These are phyloP conservation scores for Pituophis catenifer DNA, from an alignment of 2,113 vertebrate genomes.

Conservation along the genomic window DNA sequence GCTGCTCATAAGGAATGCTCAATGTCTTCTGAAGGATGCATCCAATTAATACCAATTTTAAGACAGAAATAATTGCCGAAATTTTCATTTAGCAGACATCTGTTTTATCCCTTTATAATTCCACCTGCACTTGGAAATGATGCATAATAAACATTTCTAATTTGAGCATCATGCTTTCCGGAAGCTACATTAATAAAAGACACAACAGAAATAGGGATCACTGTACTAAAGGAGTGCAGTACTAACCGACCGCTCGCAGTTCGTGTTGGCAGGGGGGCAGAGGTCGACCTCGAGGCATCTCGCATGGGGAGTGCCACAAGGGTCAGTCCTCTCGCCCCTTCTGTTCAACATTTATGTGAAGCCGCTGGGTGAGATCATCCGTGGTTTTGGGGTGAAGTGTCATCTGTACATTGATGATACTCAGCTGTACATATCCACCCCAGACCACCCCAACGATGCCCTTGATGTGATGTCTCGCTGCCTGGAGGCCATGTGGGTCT, in stretches of 20 bases:
- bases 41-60: slow-evolving; percentile 10
- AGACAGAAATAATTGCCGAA: neutral
- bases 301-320: too few relatives aligned
- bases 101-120: neutral
- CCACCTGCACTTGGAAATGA: slow-evolving; percentile 1
- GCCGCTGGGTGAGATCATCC: too few relatives aligned
- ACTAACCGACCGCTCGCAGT: neutral
- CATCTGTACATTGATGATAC: too few relatives aligned
- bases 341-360: too few relatives aligned
- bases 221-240: neutral
- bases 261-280: too few relatives aligned
- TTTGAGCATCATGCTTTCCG: neutral
- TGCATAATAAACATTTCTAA: slow-evolving; percentile 22
- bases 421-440: too few relatives aligned
- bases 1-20: neutral
- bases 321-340: too few relatives aligned
- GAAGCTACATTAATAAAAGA: neutral
- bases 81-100: slow-evolving; percentile 23
- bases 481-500: too few relatives aligned
- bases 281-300: too few relatives aligned
- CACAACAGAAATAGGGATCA: neutral
- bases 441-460: too few relatives aligned
- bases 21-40: neutral
- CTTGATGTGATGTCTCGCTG: too few relatives aligned
- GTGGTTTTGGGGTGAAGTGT: too few relatives aligned